Conservation (phyloP, 2,797 vertebrate genomes). For the Craterocephalus amniculus region DNA sequence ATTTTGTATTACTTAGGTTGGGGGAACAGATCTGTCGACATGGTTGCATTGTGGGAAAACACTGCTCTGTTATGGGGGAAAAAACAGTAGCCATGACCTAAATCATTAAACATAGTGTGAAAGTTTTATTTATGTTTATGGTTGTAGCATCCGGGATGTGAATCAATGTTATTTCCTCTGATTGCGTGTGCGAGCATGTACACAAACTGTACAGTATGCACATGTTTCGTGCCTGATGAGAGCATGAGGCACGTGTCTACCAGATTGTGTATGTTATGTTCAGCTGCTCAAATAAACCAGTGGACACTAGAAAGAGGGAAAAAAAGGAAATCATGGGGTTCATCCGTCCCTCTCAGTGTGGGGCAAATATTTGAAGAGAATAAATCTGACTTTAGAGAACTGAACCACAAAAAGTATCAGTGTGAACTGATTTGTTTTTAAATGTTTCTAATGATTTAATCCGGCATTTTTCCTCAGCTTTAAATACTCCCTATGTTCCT, state of each 20-base stretch:
- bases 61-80: background rate
- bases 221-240: slow-evolving; percentile 18
- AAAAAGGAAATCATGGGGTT: slow-evolving; percentile 36
- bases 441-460: slow-evolving; percentile 3
- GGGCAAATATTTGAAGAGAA: slow-evolving; percentile 25
- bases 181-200: slow-evolving; percentile 5
- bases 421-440: background rate
- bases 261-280: slow-evolving; percentile 52
- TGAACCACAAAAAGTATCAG: background rate
- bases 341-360: slow-evolving; percentile 12
- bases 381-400: too few species aligned
- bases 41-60: background rate
- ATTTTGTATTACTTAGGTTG: slow-evolving; percentile 12
- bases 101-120: background rate
- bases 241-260: slow-evolving; percentile 27
- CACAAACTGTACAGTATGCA: slow-evolving; percentile 14
- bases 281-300: slow-evolving; percentile 75
- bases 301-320: slow-evolving; percentile 24
- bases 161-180: background rate
- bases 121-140: slow-evolving; percentile 15
- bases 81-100: background rate
- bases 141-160: background rate
- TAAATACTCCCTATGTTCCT: slow-evolving; percentile 87
- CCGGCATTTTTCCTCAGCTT: slow-evolving; percentile 76
- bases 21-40: background rate